Evolutionary conservation across 2,113 vertebrate genomes (phyloP).

Genomic region (Eulacestoma nigropectus): DNA sequence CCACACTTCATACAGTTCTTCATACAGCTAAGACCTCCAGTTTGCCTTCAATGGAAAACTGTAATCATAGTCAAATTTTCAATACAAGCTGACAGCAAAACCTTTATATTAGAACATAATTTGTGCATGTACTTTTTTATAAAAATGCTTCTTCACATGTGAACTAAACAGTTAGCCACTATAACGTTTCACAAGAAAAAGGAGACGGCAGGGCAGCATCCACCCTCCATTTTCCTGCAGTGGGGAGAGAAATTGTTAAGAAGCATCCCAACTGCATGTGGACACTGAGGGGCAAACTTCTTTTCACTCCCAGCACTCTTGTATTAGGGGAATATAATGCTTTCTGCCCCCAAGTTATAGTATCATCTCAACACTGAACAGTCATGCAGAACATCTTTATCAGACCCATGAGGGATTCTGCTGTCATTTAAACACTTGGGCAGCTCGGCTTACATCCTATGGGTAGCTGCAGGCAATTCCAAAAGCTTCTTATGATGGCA

Average conservation of each 20-base stretch:
- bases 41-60: background rate
- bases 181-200: background rate
- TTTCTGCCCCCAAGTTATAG: background rate
- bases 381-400: background rate
- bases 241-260: background rate
- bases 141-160: background rate
- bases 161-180: background rate
- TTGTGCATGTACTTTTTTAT: background rate
- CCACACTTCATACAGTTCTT: background rate
- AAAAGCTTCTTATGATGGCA: background rate
- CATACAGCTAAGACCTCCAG: background rate
- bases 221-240: background rate
- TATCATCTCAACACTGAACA: background rate
- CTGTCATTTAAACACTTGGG: background rate
- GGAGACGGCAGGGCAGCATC: background rate
- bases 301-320: background rate
- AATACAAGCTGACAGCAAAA: background rate
- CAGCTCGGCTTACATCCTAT: background rate
- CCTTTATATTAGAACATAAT: background rate
- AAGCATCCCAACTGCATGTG: background rate
- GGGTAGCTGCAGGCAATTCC: background rate
- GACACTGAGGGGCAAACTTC: background rate
- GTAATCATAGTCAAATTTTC: background rate
- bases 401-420: background rate
- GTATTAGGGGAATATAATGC: background rate